Evolutionary conservation across 1,140 invertebrate genomes (phyloP), one percentile per base, ranked within the genome.

Genomic region (Oncopeltus fasciatus): DNA sequence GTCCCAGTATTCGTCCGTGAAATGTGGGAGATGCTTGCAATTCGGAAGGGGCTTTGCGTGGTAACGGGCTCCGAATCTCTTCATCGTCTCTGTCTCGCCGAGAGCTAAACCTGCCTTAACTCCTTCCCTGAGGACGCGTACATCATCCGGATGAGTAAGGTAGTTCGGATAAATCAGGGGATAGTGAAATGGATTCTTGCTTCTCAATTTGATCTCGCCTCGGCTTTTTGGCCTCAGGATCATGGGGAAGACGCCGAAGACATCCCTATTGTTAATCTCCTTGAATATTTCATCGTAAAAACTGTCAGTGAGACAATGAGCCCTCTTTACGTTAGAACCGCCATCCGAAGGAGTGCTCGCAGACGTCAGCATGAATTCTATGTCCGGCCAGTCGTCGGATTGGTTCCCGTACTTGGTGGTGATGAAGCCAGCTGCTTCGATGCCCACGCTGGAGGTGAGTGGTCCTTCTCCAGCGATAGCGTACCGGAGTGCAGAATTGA

Each of bases 101-200:
- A 90, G 78, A 0, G 88, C 88, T 2, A 94, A 71, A 0, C 85
- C 85, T 0, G 88, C 84, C 72, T 92, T 93, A 1, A 91, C 85
- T 18, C 90, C 90, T 75, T 92, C 88, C 49, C 87, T 75, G 38
- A 92, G 69, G 0, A 89, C 85, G 21, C 81, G 75, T 0, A 92
- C 83, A 66, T 92, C 90, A 27, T 87, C 81, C 0, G 83, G 84
- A 74, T 92, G 81, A 0, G 87, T 88, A 29, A 95, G 74, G 69
- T 95, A 95, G 69, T 93, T 94, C 67, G 94, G 90, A 67, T 89
- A 86, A 60, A 97, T 79, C 2, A 92, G 71, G 0, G 94, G 94
- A 72, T 92, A 87, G 2, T 88, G 81, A 4, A 87, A 73, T 0
- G 93, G 92, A 75, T 97, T 85, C 31, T 82, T 86, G 0, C 81